Conservation (phyloP, 2,113 vertebrate genomes). For the Calyptomena viridis region DNA sequence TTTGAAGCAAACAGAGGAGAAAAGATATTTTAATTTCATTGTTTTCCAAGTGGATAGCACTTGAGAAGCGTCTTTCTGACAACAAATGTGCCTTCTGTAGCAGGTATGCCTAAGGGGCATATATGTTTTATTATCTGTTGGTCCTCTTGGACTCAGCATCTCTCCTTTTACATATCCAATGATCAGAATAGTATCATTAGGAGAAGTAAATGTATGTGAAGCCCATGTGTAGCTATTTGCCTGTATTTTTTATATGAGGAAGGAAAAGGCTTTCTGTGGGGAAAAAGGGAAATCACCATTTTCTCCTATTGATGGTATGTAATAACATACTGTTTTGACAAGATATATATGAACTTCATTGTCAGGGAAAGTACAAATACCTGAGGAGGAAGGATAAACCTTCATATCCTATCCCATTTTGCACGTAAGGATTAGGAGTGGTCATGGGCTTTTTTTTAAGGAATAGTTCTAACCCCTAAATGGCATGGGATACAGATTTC, state of each 20-base stretch:
- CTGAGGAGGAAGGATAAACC: background rate
- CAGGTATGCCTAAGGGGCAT: background rate
- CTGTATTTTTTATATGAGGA: background rate
- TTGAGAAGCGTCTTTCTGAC: background rate
- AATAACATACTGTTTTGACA: background rate
- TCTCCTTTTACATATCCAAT: background rate
- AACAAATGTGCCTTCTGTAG: background rate
- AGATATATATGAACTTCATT: background rate
- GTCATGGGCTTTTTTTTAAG: background rate
- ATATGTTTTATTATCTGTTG: background rate
- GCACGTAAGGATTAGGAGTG: background rate
- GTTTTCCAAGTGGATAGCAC: background rate
- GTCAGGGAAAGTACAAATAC: background rate
- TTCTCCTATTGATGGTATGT: background rate
- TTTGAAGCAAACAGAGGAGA: background rate
- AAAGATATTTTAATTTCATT: background rate
- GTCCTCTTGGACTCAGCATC: background rate
- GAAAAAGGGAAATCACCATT: background rate
- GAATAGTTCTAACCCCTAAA: background rate
- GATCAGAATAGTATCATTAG: background rate
- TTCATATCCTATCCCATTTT: background rate
- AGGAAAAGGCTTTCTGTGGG: background rate
- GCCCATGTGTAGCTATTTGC: background rate
- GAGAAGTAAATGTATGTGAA: background rate
- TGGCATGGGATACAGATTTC: background rate